Evolutionary conservation across 2,113 vertebrate genomes (phyloP), one percentile per base, ranked within the genome.

Genomic region (Todiramphus saurophagus): DNA sequence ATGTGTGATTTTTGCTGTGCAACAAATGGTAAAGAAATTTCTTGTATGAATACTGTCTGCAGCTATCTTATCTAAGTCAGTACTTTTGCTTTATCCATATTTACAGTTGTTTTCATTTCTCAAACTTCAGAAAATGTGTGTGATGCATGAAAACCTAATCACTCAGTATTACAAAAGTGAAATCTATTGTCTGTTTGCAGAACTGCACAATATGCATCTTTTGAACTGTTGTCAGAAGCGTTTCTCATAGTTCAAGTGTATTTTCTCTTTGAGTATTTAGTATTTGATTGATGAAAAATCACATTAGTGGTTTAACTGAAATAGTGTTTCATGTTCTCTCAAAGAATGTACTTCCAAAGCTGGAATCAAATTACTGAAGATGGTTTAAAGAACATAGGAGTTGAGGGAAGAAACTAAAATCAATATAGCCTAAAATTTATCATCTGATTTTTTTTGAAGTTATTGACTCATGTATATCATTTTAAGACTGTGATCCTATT

Each of bases 231-330:
- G 0, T 87, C 90, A 84, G 60, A 92, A 89, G 27, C 33, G 23
- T 81, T 89, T 86, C 46, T 93, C 43, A 58, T 70, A 60, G 56
- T 83, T 90, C 56, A 79, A 60, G 46, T 89, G 86, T 92, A 85
- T 94, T 92, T 93, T 94, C 63, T 87, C 16, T 83, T 87, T 31
- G 44, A 87, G 76, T 87, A 55, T 94, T 95, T 94, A 90, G 83
- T 75, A 89, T 90, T 86, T 92, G 90, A 94, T 83, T 93, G 92
- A 96, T 96, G 83, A 94, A 90, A 93, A 94, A 90, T 87, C 66
- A 72, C 44, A 73, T 94, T 89, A 90, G 69, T 76, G 69, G 69
- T 93, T 96, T 92, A 84, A 87, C 88, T 89, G 83, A 95, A 94
- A 87, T 75, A 76, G 60, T 72, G 66, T 88, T 92, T 83, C 39